A percentile compares a stretch with the other conserved stretches of the same genome.
Conservation (phyloP, 2,113 vertebrate genomes). For the Phrynosoma blainvillii region DNA sequence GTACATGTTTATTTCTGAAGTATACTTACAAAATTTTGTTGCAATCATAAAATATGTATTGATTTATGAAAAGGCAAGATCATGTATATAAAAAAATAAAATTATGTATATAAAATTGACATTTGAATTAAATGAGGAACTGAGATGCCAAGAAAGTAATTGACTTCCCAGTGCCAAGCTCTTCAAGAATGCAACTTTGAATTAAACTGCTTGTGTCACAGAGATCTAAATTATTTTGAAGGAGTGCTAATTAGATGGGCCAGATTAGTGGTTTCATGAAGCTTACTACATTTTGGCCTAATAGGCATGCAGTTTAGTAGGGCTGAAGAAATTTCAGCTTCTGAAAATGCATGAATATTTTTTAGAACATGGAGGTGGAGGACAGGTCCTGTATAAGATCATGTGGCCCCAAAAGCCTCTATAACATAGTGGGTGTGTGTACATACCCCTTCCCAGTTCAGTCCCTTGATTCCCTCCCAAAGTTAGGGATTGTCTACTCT, state of each 20-base stretch:
- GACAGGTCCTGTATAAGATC: background rate
- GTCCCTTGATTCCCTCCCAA: background rate
- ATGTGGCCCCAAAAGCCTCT: no score
- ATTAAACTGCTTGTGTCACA: background rate
- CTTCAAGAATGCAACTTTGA: background rate
- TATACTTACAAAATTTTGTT: background rate
- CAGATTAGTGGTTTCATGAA: background rate
- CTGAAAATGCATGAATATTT: background rate
- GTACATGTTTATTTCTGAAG: background rate
- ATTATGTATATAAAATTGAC: background rate
- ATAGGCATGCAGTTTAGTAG: background rate
- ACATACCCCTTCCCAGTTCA: background rate
- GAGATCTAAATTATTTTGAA: background rate
- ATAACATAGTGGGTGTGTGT: background rate
- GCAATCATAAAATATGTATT: background rate
- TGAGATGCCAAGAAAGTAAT: slow-evolving; percentile 12
- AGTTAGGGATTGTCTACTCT: background rate
- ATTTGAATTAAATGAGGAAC: slow-evolving; percentile 20
- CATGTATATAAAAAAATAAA: background rate
- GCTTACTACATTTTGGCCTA: background rate
- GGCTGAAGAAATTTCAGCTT: background rate
- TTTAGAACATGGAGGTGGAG: background rate
- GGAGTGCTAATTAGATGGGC: background rate
- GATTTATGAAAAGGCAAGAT: background rate
- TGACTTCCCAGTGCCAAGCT: background rate